phyloP scores from a whole-genome alignment of 2,797 vertebrate species.

The Avahi laniger region DNA sequence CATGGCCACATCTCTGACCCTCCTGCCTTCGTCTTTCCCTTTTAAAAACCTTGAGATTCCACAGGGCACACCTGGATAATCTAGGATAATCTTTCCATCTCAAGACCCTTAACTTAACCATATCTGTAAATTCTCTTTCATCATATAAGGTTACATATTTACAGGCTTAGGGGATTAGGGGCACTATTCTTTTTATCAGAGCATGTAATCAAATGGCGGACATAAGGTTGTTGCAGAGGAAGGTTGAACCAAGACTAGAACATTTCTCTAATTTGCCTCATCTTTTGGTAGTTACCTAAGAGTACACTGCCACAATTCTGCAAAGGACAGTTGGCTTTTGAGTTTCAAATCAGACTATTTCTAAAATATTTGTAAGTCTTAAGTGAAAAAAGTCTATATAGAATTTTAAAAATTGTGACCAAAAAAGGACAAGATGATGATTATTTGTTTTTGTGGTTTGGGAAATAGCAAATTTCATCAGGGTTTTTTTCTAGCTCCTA shows the following conservation, averaged over 20 bases:
- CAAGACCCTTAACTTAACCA: background rate
- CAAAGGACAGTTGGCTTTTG: background rate
- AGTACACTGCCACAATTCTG: background rate
- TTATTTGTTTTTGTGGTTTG: constrained; percentile 4
- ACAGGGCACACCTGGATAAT: background rate
- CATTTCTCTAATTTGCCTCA: background rate
- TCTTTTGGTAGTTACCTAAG: background rate
- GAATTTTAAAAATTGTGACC: background rate
- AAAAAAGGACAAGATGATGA: background rate
- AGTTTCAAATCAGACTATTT: constrained; percentile 2
- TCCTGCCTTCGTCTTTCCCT: background rate
- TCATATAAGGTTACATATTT: background rate
- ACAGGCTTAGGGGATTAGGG: background rate
- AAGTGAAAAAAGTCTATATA: background rate
- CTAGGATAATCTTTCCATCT: background rate
- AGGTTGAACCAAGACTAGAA: background rate
- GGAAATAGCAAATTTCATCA: constrained; percentile 13
- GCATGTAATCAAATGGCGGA: background rate
- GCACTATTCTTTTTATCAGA: background rate
- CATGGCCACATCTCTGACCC: background rate
- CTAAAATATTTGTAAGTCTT: constrained; percentile 18
- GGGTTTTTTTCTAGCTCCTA: background rate
- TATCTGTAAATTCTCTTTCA: background rate
- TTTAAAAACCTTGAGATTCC: background rate
- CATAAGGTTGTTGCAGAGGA: background rate